Conservation (phyloP, 2,888 invertebrate genomes). For the Clunio marinus region DNA sequence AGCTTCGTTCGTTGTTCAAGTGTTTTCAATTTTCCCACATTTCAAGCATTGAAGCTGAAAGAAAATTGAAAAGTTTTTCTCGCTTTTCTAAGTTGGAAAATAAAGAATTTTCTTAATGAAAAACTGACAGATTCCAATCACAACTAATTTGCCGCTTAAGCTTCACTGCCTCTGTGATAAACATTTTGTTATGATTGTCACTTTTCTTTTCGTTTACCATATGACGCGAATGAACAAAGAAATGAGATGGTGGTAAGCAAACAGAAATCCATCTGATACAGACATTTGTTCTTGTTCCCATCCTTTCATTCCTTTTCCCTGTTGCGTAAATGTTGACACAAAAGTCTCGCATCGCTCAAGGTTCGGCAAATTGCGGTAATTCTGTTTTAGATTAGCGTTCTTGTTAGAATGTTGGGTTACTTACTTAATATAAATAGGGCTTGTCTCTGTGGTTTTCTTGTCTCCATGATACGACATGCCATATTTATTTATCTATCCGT, state of each 20-base stretch:
- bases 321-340: background rate
- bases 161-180: background rate
- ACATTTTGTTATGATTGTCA: background rate
- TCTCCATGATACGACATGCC: too few species aligned
- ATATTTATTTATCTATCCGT: too few species aligned
- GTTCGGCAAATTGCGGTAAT: background rate
- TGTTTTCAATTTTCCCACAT: background rate
- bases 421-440: too few species aligned
- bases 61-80: background rate
- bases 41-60: background rate
- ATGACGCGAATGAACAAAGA: background rate
- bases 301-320: background rate
- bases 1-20: background rate
- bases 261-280: conserved; percentile 17
- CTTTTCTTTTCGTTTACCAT: background rate
- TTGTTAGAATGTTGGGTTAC: too few species aligned
- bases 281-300: background rate
- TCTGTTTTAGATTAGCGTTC: too few species aligned
- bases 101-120: background rate
- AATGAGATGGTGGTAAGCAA: conserved; percentile 8
- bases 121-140: conserved; percentile 15
- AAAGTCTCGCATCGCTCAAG: background rate
- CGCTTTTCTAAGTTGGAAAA: background rate
- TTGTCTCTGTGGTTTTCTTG: too few species aligned
- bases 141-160: conserved; percentile 15